Evolutionary conservation across 2,888 invertebrate species (phyloP).

Genomic region (Plemyria rubiginata): DNA sequence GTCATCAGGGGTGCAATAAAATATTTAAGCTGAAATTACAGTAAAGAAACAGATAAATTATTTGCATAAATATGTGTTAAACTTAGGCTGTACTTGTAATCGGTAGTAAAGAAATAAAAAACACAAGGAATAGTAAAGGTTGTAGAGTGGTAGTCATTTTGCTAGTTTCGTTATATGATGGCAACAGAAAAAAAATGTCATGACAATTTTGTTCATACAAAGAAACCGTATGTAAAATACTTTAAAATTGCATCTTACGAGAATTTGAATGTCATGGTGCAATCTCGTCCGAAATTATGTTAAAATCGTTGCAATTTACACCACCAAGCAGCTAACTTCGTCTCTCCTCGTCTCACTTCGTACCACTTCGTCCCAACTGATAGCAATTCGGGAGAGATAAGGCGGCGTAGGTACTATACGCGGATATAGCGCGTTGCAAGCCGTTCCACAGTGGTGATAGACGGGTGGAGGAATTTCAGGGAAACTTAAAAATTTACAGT

Average conservation of each 20-base stretch:
- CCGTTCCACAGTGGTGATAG: constrained; percentile 46
- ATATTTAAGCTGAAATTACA: no score
- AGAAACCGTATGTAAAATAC: background rate
- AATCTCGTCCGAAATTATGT: constrained; percentile 27
- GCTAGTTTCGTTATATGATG: no score
- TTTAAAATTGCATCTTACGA: background rate
- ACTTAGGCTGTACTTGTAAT: no score
- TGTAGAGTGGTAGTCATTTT: no score
- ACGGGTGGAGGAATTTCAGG: constrained; percentile 14
- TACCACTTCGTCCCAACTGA: constrained; percentile 41
- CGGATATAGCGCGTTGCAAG: constrained; percentile 28
- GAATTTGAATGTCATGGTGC: constrained; percentile 15
- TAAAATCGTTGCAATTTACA: constrained; percentile 29
- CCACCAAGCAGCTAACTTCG: constrained; percentile 23
- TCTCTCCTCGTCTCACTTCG: constrained; percentile 26
- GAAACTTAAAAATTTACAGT: background rate
- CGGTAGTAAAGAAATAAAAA: no score
- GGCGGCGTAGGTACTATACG: constrained; percentile 42
- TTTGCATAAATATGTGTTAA: no score
- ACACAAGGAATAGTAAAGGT: no score
- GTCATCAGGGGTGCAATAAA: no score
- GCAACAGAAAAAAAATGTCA: no score
- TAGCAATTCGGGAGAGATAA: constrained; percentile 58
- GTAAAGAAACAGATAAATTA: no score
- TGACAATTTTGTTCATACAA: background rate